These are phyloP conservation scores for Eledona agricola DNA, from an alignment of 2,888 invertebrate genomes.

Conservation along the genomic window DNA sequence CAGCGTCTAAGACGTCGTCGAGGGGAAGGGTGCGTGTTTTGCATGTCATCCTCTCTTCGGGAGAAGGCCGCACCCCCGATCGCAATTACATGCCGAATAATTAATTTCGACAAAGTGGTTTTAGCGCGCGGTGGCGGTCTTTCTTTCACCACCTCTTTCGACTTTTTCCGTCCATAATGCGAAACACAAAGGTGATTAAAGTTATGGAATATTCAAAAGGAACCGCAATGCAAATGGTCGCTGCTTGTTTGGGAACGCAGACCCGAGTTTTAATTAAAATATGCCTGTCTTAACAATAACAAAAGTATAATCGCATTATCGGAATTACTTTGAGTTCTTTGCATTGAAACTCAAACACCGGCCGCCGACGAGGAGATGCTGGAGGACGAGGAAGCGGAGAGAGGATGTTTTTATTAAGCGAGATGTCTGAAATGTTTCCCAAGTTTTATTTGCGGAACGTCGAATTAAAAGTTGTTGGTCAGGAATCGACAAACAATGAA, in stretches of 20 bases:
- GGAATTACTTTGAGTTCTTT: constrained; percentile 39
- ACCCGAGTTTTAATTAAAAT: constrained; percentile 46
- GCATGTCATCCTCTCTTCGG: constrained; percentile 14
- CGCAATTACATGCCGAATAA: no score
- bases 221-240: constrained; percentile 44
- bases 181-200: constrained; percentile 47
- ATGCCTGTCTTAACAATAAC: constrained; percentile 46
- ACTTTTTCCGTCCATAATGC: constrained; percentile 43
- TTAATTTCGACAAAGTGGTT: no score
- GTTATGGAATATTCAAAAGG: constrained; percentile 47
- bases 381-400: no score
- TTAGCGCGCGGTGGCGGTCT: no score
- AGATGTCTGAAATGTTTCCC: constrained; percentile 38
- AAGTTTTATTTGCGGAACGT: constrained; percentile 38
- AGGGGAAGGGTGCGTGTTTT: constrained; percentile 33
- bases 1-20: constrained; percentile 26
- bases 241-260: constrained; percentile 45
- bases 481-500: constrained; percentile 41
- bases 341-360: constrained; percentile 32
- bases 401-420: constrained; percentile 39
- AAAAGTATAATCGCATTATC: constrained; percentile 48
- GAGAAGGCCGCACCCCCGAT: no score
- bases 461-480: constrained; percentile 39
- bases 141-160: no score
- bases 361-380: constrained; percentile 10